A percentile compares a stretch with the other conserved stretches of the same genome.
phyloP scores from a whole-genome alignment of 2,797 vertebrate species.

The Manis crassicaudata region DNA sequence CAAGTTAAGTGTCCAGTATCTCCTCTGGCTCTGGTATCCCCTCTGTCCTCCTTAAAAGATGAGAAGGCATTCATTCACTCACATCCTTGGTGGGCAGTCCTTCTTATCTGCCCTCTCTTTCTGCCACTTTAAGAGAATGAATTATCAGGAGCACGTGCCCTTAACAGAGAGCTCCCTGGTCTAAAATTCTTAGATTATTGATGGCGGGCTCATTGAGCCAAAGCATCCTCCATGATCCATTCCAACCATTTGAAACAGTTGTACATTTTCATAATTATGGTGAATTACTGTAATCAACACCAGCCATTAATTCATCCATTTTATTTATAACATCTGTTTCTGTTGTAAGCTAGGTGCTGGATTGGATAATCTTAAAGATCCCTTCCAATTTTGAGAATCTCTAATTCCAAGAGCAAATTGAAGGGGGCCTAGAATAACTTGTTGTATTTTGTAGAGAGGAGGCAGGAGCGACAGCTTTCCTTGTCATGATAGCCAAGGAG shows the following conservation, averaged over 20 bases:
- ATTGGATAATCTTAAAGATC: background rate
- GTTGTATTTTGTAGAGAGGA: background rate
- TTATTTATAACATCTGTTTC: background rate
- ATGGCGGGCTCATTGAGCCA: background rate
- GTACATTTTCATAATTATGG: background rate
- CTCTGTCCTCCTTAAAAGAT: background rate
- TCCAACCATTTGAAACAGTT: constrained; percentile 5
- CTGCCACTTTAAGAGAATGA: background rate
- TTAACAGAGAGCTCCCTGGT: background rate
- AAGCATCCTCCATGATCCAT: background rate
- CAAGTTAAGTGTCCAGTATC: background rate
- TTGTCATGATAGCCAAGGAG: background rate
- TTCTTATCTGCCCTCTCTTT: background rate
- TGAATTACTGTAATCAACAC: background rate
- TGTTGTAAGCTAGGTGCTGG: background rate
- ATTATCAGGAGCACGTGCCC: background rate
- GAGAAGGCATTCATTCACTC: background rate
- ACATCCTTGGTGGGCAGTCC: background rate
- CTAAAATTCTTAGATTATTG: constrained; percentile 1
- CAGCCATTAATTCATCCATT: background rate
- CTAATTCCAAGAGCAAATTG: background rate
- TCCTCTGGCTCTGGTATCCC: background rate
- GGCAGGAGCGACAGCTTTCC: background rate
- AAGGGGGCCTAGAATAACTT: background rate
- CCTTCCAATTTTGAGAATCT: constrained; percentile 17